Evolutionary conservation across 2,888 invertebrate genomes (phyloP).

Genomic region (Seladonia tumulorum): DNA sequence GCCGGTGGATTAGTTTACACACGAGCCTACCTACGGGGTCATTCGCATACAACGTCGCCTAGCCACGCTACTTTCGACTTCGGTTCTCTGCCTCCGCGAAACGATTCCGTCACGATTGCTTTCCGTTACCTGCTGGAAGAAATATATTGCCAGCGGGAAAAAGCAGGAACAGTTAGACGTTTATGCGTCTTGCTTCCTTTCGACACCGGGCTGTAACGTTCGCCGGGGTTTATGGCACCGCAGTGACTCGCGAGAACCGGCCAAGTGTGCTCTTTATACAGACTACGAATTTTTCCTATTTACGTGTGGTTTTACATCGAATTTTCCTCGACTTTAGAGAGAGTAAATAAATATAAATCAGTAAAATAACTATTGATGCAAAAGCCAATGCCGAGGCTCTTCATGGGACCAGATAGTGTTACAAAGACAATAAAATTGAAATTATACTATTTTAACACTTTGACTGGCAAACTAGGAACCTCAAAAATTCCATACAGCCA

Average conservation of each 20-base stretch:
- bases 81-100: not conserved
- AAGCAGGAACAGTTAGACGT: not conserved
- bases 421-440: too few species aligned
- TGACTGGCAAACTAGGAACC: too few species aligned
- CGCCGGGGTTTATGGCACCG: not conserved
- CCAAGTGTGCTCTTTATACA: not conserved
- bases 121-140: not conserved
- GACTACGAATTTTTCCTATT: not conserved
- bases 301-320: not conserved
- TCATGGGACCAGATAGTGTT: too few species aligned
- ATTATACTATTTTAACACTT: too few species aligned
- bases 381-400: too few species aligned
- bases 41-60: not conserved
- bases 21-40: conserved; percentile 5
- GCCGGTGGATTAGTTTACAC: not conserved
- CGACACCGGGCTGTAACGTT: not conserved
- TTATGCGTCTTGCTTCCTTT: not conserved
- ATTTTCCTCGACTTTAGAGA: too few species aligned
- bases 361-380: too few species aligned
- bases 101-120: not conserved
- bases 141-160: not conserved
- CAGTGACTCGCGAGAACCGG: not conserved
- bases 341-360: too few species aligned
- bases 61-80: not conserved
- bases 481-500: too few species aligned